These are phyloP conservation scores for Rhabdophis nuchalis DNA, from an alignment of 2,797 vertebrate genomes.

Conservation along the genomic window DNA sequence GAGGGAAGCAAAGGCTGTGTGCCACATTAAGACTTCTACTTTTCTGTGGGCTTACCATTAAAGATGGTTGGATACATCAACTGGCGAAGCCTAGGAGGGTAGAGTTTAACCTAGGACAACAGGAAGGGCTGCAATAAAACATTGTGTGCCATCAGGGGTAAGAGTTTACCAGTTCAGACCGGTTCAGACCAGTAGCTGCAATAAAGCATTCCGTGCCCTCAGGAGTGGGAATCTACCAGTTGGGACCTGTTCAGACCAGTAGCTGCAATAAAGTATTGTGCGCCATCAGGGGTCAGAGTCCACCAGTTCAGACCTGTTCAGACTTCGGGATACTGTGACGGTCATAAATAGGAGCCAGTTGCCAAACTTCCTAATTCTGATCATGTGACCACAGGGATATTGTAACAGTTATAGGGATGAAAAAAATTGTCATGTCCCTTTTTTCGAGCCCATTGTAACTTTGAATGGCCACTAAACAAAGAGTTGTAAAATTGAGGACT, in stretches of 20 bases:
- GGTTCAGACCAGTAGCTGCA: too few relatives aligned
- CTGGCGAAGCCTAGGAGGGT: not conserved
- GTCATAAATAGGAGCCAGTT: not conserved
- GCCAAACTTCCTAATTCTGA: not conserved
- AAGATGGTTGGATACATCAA: not conserved
- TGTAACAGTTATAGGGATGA: not conserved
- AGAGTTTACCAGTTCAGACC: too few relatives aligned
- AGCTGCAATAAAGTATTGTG: too few relatives aligned
- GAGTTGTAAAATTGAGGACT: not conserved
- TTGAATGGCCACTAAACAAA: not conserved
- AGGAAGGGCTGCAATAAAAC: not conserved
- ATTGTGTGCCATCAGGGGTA: not conserved
- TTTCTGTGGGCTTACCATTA: not conserved
- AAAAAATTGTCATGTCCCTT: not conserved
- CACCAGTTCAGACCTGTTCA: too few relatives aligned
- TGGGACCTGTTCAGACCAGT: too few relatives aligned
- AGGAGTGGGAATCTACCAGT: too few relatives aligned
- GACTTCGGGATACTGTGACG: not conserved
- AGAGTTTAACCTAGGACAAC: not conserved
- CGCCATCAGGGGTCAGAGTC: too few relatives aligned
- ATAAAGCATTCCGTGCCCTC: too few relatives aligned
- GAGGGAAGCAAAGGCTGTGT: not conserved
- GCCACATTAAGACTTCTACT: not conserved
- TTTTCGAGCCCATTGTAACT: not conserved
- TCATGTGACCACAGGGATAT: not conserved